Evolutionary conservation across 2,888 invertebrate species (phyloP).

Genomic region (Harpalus rubripes): DNA sequence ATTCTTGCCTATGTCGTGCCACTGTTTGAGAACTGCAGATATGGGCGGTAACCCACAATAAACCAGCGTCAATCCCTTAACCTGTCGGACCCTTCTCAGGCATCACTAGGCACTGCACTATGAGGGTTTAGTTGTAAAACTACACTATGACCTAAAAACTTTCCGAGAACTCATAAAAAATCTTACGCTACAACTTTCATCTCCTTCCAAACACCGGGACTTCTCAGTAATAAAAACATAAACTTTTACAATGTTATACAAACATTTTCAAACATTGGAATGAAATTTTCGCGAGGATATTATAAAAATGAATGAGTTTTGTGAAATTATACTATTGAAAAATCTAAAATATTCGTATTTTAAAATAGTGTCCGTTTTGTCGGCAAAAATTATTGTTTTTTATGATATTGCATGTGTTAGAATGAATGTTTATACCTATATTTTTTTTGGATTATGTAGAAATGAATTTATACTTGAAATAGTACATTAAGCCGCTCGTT

Average conservation of each 20-base stretch:
- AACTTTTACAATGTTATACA: background rate
- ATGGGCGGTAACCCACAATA: constrained; percentile 37
- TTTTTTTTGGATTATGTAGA: too few species aligned
- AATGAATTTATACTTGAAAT: too few species aligned
- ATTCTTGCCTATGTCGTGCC: background rate
- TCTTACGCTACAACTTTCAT: constrained; percentile 20
- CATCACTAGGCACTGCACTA: background rate
- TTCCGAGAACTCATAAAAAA: constrained; percentile 49
- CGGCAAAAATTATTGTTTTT: too few species aligned
- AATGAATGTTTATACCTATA: too few species aligned
- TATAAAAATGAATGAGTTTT: too few species aligned
- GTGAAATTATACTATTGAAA: too few species aligned
- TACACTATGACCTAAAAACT: constrained; percentile 37
- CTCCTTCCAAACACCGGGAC: background rate
- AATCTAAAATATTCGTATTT: too few species aligned
- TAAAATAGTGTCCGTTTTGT: too few species aligned
- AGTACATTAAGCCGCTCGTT: too few species aligned
- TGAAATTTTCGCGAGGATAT: too few species aligned
- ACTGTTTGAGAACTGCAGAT: constrained; percentile 24
- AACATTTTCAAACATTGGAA: background rate
- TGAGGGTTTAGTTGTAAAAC: constrained; percentile 31
- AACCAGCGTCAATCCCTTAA: constrained; percentile 37
- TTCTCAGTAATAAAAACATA: background rate
- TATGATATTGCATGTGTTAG: too few species aligned
- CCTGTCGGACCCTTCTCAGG: constrained; percentile 50